Base-by-base conservation (phyloP, 2,113 vertebrate species). In the Mola mola region DNA sequence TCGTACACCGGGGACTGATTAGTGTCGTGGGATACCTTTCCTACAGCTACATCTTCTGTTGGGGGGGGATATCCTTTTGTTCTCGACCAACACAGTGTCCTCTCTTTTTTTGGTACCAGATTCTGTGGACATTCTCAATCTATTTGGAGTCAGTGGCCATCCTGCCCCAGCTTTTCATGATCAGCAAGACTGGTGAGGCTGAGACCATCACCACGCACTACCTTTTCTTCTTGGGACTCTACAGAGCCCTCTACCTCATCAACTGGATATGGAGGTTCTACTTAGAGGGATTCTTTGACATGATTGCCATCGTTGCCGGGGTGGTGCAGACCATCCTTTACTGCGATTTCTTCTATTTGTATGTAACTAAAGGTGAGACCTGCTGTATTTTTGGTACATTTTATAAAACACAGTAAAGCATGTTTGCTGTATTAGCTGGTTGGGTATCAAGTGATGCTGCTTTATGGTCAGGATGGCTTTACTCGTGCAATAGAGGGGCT, bases 211-310 rank as follows among this genome's bases (percentile, higher is more conserved):
- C 97, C 79, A 99, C 96, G 38, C 97, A 98, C 89, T 99, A 99
- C 69, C 93, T 99, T 85, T 99, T 99, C 90, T 98, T 98, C 90
- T 78, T 98, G 85, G 97, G 97, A 47, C 94, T 99, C 82, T 99
- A 99, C 87, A 94, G 97, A 56, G 94, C 96, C 62, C 91, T 99
- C 52, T 99, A 99, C 83, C 96, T 99, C 10, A 92, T 98, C 89
- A 99, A 99, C 91, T 99, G 97, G 97, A 94, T 99, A 89, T 99
- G 97, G 97, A 95, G 97, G 91, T 99, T 95, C 91, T 98, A 98
- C 89, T 97, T 97, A 1, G 97, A 99, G 88, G 95, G 96, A 4
- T 99, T 99, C 92, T 99, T 99, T 16, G 97, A 99, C 88, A 95
- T 99, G 92, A 99, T 99, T 21, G 97, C 96, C 29, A 97, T 99